phyloP scores from a whole-genome alignment of 2,113 vertebrate species.

The Miniopterus natalensis region DNA sequence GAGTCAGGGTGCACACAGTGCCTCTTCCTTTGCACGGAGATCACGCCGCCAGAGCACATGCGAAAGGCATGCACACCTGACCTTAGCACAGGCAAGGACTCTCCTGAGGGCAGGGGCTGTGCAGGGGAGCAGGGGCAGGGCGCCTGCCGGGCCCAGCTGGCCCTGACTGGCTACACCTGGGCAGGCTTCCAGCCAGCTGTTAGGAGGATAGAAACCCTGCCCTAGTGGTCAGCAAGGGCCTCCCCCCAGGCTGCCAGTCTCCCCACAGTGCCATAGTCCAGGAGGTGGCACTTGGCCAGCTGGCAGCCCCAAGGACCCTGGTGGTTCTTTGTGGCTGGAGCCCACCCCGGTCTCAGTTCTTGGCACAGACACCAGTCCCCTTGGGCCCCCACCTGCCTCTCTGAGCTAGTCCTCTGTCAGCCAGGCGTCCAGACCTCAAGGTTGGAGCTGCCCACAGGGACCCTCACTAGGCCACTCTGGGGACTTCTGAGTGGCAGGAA shows the following conservation, averaged over 20 bases:
- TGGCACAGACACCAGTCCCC: neutral
- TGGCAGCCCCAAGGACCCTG: too few species aligned
- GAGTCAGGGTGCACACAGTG: neutral
- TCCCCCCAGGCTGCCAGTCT: accelerated
- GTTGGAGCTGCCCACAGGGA: neutral
- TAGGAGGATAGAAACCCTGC: too few species aligned
- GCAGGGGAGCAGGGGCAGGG: too few species aligned
- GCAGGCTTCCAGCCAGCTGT: accelerated
- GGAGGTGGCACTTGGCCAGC: neutral
- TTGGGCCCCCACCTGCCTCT: neutral
- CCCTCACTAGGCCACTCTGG: neutral
- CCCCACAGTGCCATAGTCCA: neutral
- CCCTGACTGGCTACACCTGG: neutral
- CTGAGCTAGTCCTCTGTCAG: accelerated
- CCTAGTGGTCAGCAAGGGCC: accelerated
- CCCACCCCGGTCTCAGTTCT: too few species aligned
- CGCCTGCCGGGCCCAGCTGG: accelerated
- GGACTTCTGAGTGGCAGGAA: too few species aligned
- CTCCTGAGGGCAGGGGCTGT: neutral
- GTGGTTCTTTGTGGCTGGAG: accelerated
- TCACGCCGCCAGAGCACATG: neutral
- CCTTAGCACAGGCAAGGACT: neutral
- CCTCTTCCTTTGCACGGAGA: accelerated
- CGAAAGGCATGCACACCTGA: accelerated
- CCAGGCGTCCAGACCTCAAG: neutral